Conservation (phyloP, 2,113 vertebrate species). For the Natator depressus region DNA sequence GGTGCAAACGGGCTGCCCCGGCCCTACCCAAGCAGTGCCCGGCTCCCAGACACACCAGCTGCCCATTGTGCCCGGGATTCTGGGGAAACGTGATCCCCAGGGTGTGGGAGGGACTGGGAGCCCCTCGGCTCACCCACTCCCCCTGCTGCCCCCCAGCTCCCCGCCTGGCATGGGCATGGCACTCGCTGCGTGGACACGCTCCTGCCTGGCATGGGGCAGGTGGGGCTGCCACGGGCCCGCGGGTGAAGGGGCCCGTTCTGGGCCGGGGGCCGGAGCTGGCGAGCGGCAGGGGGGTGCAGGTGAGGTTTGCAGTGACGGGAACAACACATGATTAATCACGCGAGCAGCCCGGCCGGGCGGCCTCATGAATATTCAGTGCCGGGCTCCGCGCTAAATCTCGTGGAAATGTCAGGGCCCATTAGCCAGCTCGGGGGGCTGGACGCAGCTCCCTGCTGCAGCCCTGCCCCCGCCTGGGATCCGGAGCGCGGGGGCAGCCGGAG, state of each 20-base stretch:
- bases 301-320: conserved; percentile 74
- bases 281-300: conserved; percentile 43
- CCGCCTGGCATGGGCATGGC: not conserved
- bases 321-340: conserved; percentile 78
- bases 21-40: no score
- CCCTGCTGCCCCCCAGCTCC: no score
- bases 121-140: no score
- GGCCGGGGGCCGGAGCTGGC: not conserved
- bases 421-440: conserved; percentile 70
- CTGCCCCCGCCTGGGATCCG: rapidly evolving
- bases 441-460: not conserved
- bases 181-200: not conserved
- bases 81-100: no score
- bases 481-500: no score
- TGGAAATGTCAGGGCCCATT: conserved; percentile 80
- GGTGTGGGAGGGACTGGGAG: no score
- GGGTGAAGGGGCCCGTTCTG: rapidly evolving
- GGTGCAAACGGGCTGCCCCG: no score
- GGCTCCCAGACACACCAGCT: not conserved
- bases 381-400: conserved; percentile 77
- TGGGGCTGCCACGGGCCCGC: not conserved
- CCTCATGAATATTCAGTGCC: conserved; percentile 79
- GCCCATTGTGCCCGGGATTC: not conserved
- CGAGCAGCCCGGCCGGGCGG: conserved; percentile 71
- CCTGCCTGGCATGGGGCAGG: no score